Conservation (phyloP, 2,888 invertebrate genomes). For the Trichopoda pennipes region DNA sequence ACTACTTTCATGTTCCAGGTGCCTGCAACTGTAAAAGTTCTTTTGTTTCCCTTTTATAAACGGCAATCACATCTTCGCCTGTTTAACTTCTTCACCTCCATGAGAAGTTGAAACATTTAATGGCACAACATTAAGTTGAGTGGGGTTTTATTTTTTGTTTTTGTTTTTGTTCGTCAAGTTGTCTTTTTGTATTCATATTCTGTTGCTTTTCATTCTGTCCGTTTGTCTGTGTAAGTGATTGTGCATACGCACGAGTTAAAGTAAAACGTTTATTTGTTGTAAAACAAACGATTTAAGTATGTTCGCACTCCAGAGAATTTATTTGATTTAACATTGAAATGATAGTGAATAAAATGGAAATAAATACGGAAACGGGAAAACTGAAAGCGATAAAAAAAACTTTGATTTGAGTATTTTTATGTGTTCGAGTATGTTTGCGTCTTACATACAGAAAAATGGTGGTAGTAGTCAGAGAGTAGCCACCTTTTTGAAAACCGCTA, state of each 20-base stretch:
- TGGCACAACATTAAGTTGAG: slow-evolving; percentile 36
- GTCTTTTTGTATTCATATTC: slow-evolving; percentile 14
- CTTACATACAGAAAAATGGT: background rate
- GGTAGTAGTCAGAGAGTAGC: background rate
- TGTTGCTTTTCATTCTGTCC: slow-evolving; percentile 24
- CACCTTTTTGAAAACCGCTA: background rate
- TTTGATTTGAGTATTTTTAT: slow-evolving; percentile 1
- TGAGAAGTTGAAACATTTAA: slow-evolving; percentile 39
- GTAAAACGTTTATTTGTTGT: slow-evolving; percentile 73
- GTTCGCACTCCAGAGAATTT: slow-evolving; percentile 72
- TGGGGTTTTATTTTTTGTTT: slow-evolving; percentile 12
- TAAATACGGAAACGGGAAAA: slow-evolving; percentile 22
- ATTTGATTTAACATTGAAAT: slow-evolving; percentile 68
- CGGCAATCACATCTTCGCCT: slow-evolving; percentile 29
- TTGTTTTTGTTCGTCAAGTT: too few species aligned
- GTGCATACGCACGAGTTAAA: slow-evolving; percentile 66
- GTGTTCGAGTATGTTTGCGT: background rate
- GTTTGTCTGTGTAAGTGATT: slow-evolving; percentile 73
- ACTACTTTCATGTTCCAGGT: too few species aligned
- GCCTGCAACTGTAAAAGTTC: too few species aligned
- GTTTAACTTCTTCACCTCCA: slow-evolving; percentile 31
- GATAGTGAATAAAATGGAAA: slow-evolving; percentile 54
- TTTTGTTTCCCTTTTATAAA: too few species aligned
- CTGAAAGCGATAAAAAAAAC: slow-evolving; percentile 35
- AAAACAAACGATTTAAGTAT: slow-evolving; percentile 71